Conservation (phyloP, 2,113 vertebrate species). For the Sylvicapra grimmia region DNA sequence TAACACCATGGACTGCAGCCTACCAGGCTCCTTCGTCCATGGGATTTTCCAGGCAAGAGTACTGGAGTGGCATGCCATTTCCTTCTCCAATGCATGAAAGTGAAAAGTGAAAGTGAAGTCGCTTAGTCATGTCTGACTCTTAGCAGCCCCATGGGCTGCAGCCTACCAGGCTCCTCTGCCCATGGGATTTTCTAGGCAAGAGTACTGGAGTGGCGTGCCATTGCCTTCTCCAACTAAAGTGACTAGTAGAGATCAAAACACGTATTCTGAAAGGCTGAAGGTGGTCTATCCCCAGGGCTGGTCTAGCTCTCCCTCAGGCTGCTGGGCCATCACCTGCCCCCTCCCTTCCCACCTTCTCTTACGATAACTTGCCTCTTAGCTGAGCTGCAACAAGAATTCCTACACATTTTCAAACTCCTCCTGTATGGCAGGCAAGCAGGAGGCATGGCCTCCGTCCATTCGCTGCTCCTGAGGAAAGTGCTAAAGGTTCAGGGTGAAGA, state of each 20-base stretch:
- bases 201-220: too few relatives aligned
- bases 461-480: neutral
- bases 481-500: neutral
- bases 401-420: neutral
- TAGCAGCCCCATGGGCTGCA: too few relatives aligned
- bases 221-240: fast-evolving
- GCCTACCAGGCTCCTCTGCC: too few relatives aligned
- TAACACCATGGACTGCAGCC: too few relatives aligned
- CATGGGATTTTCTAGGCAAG: too few relatives aligned
- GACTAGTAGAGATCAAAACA: neutral
- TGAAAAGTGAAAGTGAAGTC: too few relatives aligned
- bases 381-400: neutral
- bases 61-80: too few relatives aligned
- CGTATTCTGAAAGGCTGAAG: too few relatives aligned
- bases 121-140: too few relatives aligned
- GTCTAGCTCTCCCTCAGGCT: neutral
- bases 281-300: fast-evolving
- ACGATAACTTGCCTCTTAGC: neutral
- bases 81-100: too few relatives aligned
- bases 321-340: neutral
- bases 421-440: neutral
- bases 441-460: neutral
- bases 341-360: neutral
- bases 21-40: too few relatives aligned
- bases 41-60: too few relatives aligned